Percentiles rank a stretch among this genome's conserved stretches.
Evolutionary conservation across 2,888 invertebrate genomes (phyloP).

Genomic region (Oasisia sp.): DNA sequence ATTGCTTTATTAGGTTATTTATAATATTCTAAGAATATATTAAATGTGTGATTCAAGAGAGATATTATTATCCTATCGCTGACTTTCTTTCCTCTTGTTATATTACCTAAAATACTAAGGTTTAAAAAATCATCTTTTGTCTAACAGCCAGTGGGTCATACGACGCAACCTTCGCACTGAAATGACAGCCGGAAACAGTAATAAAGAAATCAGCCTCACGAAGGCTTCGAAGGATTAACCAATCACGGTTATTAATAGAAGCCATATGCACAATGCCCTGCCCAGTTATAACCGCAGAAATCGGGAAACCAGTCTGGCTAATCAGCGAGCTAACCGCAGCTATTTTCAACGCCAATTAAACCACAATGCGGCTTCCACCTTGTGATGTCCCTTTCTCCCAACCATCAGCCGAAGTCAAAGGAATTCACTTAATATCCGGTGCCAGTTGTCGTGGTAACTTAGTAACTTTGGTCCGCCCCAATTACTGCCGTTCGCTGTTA

Average conservation of each 20-base stretch:
- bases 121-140: neutral
- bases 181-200: neutral
- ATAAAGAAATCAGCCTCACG: neutral
- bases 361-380: conserved; percentile 1
- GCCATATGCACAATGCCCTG: neutral
- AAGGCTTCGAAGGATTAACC: neutral
- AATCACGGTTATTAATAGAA: conserved; percentile 6
- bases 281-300: conserved; percentile 5
- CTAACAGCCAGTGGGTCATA: neutral
- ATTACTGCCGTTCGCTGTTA: conserved; percentile 9
- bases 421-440: conserved; percentile 11
- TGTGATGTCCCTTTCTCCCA: neutral
- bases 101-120: neutral
- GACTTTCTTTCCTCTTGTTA: too few species aligned
- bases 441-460: conserved; percentile 11
- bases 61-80: too few species aligned
- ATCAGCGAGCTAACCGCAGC: neutral
- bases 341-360: conserved; percentile 17
- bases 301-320: neutral
- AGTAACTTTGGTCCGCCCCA: neutral
- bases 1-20: neutral
- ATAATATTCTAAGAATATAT: neutral
- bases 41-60: too few species aligned
- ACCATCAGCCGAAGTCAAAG: neutral
- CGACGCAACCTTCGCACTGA: neutral